Evolutionary conservation across 2,113 vertebrate genomes (phyloP), one percentile per base, ranked within the genome.

Genomic region (Grammomys surdaster): DNA sequence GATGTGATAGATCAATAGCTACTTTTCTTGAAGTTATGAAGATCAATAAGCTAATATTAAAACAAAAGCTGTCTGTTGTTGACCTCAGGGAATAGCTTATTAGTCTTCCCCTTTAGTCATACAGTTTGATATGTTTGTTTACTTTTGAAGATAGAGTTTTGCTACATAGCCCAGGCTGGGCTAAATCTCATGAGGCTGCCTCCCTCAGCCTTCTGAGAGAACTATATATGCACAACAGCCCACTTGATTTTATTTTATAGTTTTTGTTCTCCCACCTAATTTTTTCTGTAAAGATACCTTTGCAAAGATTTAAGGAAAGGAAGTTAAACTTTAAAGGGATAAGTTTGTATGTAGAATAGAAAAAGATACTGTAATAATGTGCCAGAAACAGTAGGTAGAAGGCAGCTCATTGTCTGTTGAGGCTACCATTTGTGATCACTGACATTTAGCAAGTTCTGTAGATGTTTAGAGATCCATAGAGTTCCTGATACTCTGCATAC

Each of bases 11-110:
- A 95, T 97, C 73, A 51, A 75, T 95, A 96, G 73, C 82, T 93
- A 67, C 90, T 93, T 78, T 96, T 95, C 95, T 89, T 46, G 43
- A 92, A 92, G 73, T 78, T 94, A 96, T 96, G 88, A 95, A 96
- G 95, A 96, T 95, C 94, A 92, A 96, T 95, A 90, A 87, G 22
- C 91, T 95, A 76, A 70, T 94, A 89, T 93, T 96, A 96, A 97
- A 95, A 91, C 92, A 92, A 92, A 96, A 97, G 77, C 89, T 96
- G 92, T 95, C 93, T 88, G 72, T 89, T 92, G 43, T 89, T 97
- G 76, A 89, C 80, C 72, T 88, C 33, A 86, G 43, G n/a, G 28
- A 65, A 43, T 36, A 96, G 80, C 46, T 81, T 76, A 76, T 94
- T 91, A 82, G n/a, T 91, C 89, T 91, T 94, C 77, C 58, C 84